phyloP scores from a whole-genome alignment of 2,888 invertebrate species.

The Ashinkailepas kermadecensis region DNA sequence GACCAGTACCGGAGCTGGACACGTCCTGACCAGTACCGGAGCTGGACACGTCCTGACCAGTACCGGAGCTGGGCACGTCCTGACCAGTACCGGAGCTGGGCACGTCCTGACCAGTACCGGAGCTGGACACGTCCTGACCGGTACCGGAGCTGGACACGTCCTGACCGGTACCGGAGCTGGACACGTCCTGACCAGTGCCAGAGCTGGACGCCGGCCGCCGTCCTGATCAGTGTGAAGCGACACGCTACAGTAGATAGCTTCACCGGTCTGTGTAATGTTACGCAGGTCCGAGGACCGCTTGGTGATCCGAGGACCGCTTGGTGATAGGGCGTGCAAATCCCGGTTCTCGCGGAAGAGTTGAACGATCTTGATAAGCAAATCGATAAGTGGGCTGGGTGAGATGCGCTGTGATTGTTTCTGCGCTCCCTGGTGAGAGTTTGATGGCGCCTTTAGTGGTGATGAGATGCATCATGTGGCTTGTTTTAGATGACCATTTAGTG shows the following conservation, averaged over 20 bases:
- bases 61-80: too few relatives aligned
- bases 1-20: too few relatives aligned
- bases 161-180: too few relatives aligned
- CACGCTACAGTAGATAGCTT: too few relatives aligned
- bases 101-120: too few relatives aligned
- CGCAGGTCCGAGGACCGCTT: background rate
- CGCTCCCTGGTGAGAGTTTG: background rate
- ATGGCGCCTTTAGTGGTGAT: background rate
- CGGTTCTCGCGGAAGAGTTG: background rate
- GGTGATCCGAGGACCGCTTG: background rate
- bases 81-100: too few relatives aligned
- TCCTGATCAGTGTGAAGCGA: too few relatives aligned
- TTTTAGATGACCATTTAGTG: slow-evolving; percentile 6
- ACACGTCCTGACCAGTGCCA: too few relatives aligned
- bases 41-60: too few relatives aligned
- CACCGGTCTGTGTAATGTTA: background rate
- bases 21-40: too few relatives aligned
- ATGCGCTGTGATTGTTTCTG: background rate
- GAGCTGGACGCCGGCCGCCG: background rate
- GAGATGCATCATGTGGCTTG: background rate
- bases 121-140: too few relatives aligned
- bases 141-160: too few relatives aligned
- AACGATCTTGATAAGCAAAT: background rate
- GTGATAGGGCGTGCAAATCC: background rate
- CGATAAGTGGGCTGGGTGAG: background rate